Evolutionary conservation across 2,888 invertebrate genomes (phyloP), one percentile per base, ranked within the genome.

Genomic region (Anoncus sp.): DNA sequence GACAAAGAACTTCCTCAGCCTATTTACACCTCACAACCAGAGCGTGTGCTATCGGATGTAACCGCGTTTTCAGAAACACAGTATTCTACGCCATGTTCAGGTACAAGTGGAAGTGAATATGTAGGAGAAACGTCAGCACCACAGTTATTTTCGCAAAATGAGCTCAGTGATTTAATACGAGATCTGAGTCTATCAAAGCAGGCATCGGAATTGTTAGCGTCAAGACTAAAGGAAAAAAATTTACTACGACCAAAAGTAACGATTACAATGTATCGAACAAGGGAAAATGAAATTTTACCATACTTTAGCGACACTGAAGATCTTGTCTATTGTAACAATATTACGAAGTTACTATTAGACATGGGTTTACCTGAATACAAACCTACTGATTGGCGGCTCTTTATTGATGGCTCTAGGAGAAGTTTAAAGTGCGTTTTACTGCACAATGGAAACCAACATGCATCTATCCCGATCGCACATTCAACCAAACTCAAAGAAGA

Each of bases 401-500:
- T 82, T 22, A 82, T 82, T 22, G 79, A 78, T 49, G 77, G 74
- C 55, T 77, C 65, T 24, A 82, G 81, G 67, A 55, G 51, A 18
- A 79, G 77, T 43, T 73, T 75, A 57, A 81, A 78, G 53, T 67
- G 70, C 35, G 74, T 81, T 27, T 49, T 59, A 18, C 35, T 77
- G 24, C 60, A 67, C 51, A 77, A 74, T 77, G 62, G 59, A 47
- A 79, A 74, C 43, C 47, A 66, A 67, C 66, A 62, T 69, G 79
- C 73, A 35, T 45, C 66, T 22, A 70, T 81, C 51, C 74, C 76
- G 27, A 55, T 78, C 49, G 77, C 75, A 27, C 80, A 80, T 49
- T 74, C 77, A 16, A 67, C 75, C 12, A 70, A 72, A 57, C 65
- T 67, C 43, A 76, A 76, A 62, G 73, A 81, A 66, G 43, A 72